Evolutionary conservation across 1,140 invertebrate genomes (phyloP), one percentile per base, ranked within the genome.

Genomic region (Sweltsa coloradensis): DNA sequence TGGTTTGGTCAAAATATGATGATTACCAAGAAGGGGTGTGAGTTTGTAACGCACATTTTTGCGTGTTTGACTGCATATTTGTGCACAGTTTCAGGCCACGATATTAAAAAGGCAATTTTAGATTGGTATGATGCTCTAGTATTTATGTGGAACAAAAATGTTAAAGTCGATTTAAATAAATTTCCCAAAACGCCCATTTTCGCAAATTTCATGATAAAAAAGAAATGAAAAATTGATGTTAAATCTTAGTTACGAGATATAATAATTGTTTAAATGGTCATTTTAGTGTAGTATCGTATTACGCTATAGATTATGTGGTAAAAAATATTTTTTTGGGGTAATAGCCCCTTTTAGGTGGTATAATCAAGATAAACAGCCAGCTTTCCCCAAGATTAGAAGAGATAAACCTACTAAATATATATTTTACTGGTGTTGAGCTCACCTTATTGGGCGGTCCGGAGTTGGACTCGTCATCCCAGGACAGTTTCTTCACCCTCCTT

Each of bases 401-500:
- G n/a, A n/a, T n/a, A n/a, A n/a, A n/a, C n/a, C n/a, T n/a, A n/a
- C n/a, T n/a, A n/a, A n/a, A n/a, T n/a, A n/a, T n/a, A n/a, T n/a
- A n/a, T n/a, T n/a, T n/a, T n/a, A 31, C 29, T 13, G 29, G 14
- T 31, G 14, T 2, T 11, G 29, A 1, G 14, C 7, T 14, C 14
- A 9, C 13, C 3, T 13, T 19, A 5, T 40, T 40, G 4, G n/a
- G 5, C 4, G 0, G n/a, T 16, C n/a, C 5, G 5, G 1, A 3
- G n/a, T 5, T 16, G 19, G 41, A 18, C 23, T 83, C 79, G 57
- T 84, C 80, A 53, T 81, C 77, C 80, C 81, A 84, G 37, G 78
- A 82, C 13, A 84, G 61, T 55, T 83, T 83, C 56, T 83, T 83
- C 0, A 83, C 75, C 46, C 78, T 67, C 40, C 72, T 66, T 0